phyloP scores from a whole-genome alignment of 2,888 invertebrate species.

The Euzetes globulus region DNA sequence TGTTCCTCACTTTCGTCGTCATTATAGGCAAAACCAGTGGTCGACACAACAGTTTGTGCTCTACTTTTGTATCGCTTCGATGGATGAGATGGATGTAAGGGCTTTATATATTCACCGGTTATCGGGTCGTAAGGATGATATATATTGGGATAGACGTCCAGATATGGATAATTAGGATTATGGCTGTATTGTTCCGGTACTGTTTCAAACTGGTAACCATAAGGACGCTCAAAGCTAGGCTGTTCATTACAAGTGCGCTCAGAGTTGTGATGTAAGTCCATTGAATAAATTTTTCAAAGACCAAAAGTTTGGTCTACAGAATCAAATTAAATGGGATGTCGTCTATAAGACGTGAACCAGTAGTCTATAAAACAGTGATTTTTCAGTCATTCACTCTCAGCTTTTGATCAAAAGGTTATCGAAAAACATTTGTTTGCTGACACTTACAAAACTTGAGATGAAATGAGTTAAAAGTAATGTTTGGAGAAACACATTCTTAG shows the following conservation, averaged over 20 bases:
- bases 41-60: background rate
- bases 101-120: conserved; percentile 35
- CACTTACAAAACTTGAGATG: no score
- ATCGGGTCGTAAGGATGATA: conserved; percentile 36
- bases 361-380: no score
- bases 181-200: conserved; percentile 14
- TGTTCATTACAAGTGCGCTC: background rate
- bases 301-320: no score
- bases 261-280: background rate
- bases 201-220: background rate
- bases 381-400: no score
- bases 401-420: no score
- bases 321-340: no score
- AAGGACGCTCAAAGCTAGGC: background rate
- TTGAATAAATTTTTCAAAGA: conserved; percentile 8
- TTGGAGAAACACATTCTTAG: no score
- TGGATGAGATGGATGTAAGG: background rate
- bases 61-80: background rate
- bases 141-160: conserved; percentile 32
- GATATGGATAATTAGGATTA: conserved; percentile 15
- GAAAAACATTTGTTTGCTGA: no score
- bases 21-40: background rate
- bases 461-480: no score
- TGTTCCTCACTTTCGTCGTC: conserved; percentile 25
- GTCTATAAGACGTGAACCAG: no score